A percentile compares a stretch with the other conserved stretches of the same genome.
Conservation (phyloP, 2,113 vertebrate genomes). For the Oncorhynchus nerka region DNA sequence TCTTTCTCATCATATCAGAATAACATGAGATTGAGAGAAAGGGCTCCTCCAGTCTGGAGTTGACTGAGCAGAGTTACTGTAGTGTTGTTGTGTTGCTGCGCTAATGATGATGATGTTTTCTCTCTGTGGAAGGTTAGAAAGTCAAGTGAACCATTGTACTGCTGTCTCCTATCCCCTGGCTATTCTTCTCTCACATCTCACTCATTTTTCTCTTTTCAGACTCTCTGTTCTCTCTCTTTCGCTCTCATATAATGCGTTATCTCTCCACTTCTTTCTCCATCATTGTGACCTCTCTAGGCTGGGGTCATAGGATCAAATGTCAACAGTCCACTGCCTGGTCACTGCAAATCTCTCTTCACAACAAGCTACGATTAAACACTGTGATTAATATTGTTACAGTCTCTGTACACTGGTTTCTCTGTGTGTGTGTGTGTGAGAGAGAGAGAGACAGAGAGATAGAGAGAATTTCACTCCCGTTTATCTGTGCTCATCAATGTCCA, state of each 20-base stretch:
- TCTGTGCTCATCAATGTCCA: constrained; percentile 9
- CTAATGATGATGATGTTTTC: too few relatives aligned
- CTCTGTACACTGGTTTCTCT: background rate
- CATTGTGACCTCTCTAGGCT: background rate
- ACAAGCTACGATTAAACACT: background rate
- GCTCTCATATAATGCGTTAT: background rate
- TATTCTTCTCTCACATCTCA: background rate
- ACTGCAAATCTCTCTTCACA: background rate
- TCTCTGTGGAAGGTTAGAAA: too few relatives aligned
- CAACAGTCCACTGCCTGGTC: background rate
- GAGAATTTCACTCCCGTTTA: background rate
- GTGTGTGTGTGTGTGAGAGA: background rate
- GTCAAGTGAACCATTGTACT: too few relatives aligned
- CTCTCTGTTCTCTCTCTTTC: background rate
- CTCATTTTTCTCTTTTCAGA: too few relatives aligned
- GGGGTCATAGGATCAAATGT: too few relatives aligned
- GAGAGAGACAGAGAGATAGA: background rate
- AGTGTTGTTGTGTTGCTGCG: too few relatives aligned
- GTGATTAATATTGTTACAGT: background rate
- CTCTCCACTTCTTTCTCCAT: background rate
- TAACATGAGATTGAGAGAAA: too few relatives aligned
- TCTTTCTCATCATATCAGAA: too few relatives aligned
- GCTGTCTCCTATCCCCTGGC: too few relatives aligned
- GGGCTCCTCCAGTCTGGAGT: too few relatives aligned
- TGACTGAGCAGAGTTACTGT: too few relatives aligned